These are phyloP conservation scores for Malurus leucopterus DNA, from an alignment of 2,797 vertebrate species.

Conservation along the genomic window DNA sequence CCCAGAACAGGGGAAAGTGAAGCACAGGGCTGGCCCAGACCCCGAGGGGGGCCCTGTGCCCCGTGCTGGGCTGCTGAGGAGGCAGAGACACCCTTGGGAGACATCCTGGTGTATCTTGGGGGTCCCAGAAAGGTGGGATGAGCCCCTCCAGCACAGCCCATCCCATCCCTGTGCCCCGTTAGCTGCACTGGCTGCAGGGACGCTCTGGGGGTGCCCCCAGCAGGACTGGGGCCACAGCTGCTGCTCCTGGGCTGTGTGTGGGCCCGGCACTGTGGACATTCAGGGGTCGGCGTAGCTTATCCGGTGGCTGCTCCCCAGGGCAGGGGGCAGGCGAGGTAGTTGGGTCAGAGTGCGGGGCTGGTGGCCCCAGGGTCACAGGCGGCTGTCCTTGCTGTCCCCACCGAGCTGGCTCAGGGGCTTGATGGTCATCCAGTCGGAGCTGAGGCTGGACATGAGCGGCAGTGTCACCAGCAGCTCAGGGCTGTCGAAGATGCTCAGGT, in stretches of 20 bases:
- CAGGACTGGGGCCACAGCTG: background rate
- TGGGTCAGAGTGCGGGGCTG: background rate
- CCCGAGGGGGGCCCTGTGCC: rapidly evolving
- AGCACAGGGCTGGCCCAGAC: background rate
- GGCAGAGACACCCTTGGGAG: background rate
- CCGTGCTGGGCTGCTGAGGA: background rate
- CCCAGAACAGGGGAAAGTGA: background rate
- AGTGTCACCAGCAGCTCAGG: background rate
- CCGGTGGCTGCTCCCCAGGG: background rate
- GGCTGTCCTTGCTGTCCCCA: background rate
- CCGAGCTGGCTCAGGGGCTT: background rate
- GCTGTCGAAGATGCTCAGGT: background rate
- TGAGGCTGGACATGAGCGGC: conserved; percentile 26
- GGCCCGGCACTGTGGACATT: rapidly evolving
- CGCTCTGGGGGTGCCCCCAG: background rate
- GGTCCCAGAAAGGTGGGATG: rapidly evolving
- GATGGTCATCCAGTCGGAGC: background rate
- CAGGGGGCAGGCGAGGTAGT: conserved; percentile 23
- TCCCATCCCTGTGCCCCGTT: rapidly evolving
- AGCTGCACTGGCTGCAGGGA: rapidly evolving
- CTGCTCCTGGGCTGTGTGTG: background rate
- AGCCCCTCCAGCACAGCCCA: background rate
- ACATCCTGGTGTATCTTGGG: background rate
- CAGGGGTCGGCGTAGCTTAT: background rate
- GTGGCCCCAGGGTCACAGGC: background rate